Base-by-base conservation (phyloP, 2,797 vertebrate genomes). In the Pygocentrus nattereri region DNA sequence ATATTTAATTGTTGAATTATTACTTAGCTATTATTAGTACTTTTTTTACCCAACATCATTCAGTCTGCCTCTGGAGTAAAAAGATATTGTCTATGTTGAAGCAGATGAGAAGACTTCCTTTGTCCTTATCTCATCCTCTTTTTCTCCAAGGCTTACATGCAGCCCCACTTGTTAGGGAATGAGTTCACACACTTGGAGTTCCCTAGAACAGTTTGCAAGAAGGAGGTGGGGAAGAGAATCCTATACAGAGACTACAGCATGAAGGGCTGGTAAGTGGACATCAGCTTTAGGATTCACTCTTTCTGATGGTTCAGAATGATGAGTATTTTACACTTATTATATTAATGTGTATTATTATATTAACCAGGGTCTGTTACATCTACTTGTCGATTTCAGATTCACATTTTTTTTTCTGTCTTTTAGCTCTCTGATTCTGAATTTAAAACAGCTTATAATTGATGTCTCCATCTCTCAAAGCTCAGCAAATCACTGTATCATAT, bases 111-210 rank as follows among this genome's bases (percentile, higher is more conserved):
- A 38, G 61, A 81, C 21, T 21, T 75, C 68, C 27, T 19, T n/a
- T 59, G 18, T 7, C 47, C 85, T 82, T 59, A 38, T 52, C n/a
- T 7, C 54, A 6, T 47, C 49, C 59, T 73, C 41, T 58, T 70
- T 50, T 50, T 84, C 25, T 87, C 56, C 23, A 90, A 99, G 98
- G 98, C 96, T 78, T 98, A 96, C 91, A 96, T 99, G 95, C 97
- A 99, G 94, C 98, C 98, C 44, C 96, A 98, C 84, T 94, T 99
- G 89, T 93, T 99, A 87, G 98, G 98, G 88, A 98, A 98, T 56
- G 98, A 99, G 82, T 99, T 99, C 91, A 99, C 98, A 80, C 96
- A 98, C 92, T 94, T 99, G 93, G 98, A 99, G 93, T 99, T 99
- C 93, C 96, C 98, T 79, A 95, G 98, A 91, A 94, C 97, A 82